Evolutionary conservation across 2,888 invertebrate species (phyloP), one percentile per base, ranked within the genome.

Genomic region (Macropis europaea): DNA sequence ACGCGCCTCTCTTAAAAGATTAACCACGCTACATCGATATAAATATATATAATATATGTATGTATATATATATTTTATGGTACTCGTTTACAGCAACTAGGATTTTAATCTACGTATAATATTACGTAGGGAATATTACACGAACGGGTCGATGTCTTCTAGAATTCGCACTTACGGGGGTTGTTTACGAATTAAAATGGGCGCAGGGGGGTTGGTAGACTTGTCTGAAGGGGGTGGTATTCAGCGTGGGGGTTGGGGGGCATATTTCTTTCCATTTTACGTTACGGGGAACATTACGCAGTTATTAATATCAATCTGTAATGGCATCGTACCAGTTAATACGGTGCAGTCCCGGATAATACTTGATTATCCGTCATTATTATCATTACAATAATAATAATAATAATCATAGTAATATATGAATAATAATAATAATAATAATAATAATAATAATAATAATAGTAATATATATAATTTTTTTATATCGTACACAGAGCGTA

Each of bases 401-500:
- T 43, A 45, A 47, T 59, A 56, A 50, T 43, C 26, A 66, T 64
- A 50, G 42, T 63, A n/a, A 68, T 64, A 53, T 71, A 57, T 73
- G 82, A 82, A 82, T 84, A 79, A 83, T n/a, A n/a, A n/a, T n/a
- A n/a, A 83, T 83, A 6, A 60, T 59, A 59, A 48, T 74, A 64
- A 64, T 54, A 47, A 47, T 59, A 50, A 47, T 47, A 57, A 47
- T 59, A 60, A 47, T 61, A 57, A 13, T 45, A 42, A 56, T 62
- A 54, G 43, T 60, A 52, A 67, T 61, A 56, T 71, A 71, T 77
- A 85, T 85, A 84, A 82, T 86, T 85, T 85, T 85, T 84, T 83
- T 87, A 86, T 88, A 86, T 87, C 79, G 80, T 82, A 80, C 78
- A 80, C 78, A 84, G 83, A 83, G 83, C 82, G 69, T 82, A 75